Evolutionary conservation across 2,113 vertebrate species (phyloP), one percentile per base, ranked within the genome.

Genomic region (Paracanthobrama guichenoti): DNA sequence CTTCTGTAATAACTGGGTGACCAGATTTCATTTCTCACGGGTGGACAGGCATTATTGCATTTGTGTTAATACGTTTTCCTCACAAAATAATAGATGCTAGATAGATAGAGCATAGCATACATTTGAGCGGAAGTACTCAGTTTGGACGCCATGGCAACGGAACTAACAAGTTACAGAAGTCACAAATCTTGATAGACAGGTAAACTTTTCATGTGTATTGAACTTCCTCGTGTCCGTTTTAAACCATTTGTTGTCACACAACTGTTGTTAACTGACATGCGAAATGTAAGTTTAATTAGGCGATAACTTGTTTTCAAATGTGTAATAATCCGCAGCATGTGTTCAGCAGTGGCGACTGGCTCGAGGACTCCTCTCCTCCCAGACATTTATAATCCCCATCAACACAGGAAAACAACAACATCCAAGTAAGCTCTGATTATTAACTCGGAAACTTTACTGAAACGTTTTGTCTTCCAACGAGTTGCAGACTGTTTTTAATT

Each of bases 301-400:
- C 35, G 1, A 4, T 4, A 75, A 28, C 3, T 10, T 18, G 0
- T 75, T 20, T 46, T 11, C 1, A 14, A 4, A 28, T 9, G 8
- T 80, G 62, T 42, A 6, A 24, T 80, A 22, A 6, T 20, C 39
- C 50, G 18, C 60, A 79, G 78, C 44, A 80, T 80, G 79, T 80
- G 60, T 50, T 80, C 78, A 28, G 35, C 22, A 18, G 22, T 18
- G 75, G 57, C 24, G 39, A 26, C 57, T 1, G 57, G 8, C 6
- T 26, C 57, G 42, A 66, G 42, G 42, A 66, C 39, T 48, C 13
- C 78, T 64, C 16, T 48, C n/a, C 24, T 80, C 10, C 26, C 79
- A 66, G 60, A 50, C 60, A 80, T 80, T 26, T 3, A 80, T 26
- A 35, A 12, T 67, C 78, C 78, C 1, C 60, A 50, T 1, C 50